phyloP scores from a whole-genome alignment of 37 sponge, comb jelly and placozoan species.

The Diacarnus erythraeanus region DNA sequence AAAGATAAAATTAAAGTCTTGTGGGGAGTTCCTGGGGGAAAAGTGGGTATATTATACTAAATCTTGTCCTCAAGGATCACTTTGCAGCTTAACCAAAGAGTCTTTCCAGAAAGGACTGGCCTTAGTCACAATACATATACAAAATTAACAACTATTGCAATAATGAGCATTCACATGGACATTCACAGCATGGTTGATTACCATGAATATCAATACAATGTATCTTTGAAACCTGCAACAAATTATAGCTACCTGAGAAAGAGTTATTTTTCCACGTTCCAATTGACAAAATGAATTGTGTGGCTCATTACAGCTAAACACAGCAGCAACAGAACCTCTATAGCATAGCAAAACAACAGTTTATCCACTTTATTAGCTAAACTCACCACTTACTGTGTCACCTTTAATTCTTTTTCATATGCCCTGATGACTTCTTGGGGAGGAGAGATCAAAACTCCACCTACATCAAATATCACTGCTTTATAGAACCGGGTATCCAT shows the following conservation, averaged over 20 bases:
- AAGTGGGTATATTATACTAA: no score
- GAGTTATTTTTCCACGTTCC: constrained; percentile 57
- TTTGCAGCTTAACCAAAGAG: no score
- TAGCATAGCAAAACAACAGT: neutral
- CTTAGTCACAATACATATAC: no score
- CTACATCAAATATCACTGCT: constrained; percentile 66
- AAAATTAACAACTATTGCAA: no score
- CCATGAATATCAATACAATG: neutral
- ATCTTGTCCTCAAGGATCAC: no score
- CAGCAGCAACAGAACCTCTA: constrained; percentile 10
- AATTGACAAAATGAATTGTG: constrained; percentile 57
- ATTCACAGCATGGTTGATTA: no score
- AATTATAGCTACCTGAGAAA: constrained; percentile 31
- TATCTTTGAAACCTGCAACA: neutral
- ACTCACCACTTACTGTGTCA: constrained; percentile 43
- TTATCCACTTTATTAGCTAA: neutral
- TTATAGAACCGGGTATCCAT: no score
- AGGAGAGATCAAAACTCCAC: constrained; percentile 50
- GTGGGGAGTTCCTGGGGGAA: no score
- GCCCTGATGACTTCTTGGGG: constrained; percentile 38
- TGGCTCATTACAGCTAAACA: constrained; percentile 28
- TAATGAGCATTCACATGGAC: no score
- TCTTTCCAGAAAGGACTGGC: no score
- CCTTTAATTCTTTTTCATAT: constrained; percentile 12
- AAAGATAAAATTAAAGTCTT: no score